Evolutionary conservation across 2,888 invertebrate species (phyloP).

Genomic region (Morpho achilles): DNA sequence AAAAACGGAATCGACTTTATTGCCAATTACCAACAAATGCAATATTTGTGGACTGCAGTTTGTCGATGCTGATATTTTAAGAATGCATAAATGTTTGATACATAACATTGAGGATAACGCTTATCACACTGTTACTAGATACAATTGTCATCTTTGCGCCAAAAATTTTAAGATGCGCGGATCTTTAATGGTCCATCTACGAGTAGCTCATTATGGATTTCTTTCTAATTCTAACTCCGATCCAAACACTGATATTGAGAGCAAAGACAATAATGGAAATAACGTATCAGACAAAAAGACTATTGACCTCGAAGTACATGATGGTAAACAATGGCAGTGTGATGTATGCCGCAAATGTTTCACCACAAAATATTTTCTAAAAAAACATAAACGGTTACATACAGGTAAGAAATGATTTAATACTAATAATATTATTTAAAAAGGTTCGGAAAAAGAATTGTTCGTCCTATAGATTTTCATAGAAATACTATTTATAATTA

Average conservation of each 20-base stretch:
- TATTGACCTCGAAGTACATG: constrained; percentile 53
- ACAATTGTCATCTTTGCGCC: constrained; percentile 87
- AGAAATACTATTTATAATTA: background rate
- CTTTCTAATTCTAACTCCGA: constrained; percentile 40
- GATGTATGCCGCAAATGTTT: constrained; percentile 91
- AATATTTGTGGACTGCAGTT: constrained; percentile 87
- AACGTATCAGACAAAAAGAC: constrained; percentile 38
- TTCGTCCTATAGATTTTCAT: too few species aligned
- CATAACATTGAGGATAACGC: constrained; percentile 74
- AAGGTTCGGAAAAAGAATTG: too few species aligned
- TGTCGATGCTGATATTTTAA: constrained; percentile 83
- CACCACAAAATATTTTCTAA: constrained; percentile 93
- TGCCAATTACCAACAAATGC: constrained; percentile 65
- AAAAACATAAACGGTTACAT: constrained; percentile 92
- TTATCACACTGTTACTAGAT: constrained; percentile 62
- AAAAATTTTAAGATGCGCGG: constrained; percentile 91
- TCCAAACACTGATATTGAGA: constrained; percentile 31
- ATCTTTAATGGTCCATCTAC: constrained; percentile 88
- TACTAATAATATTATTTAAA: constrained; percentile 17
- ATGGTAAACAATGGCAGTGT: constrained; percentile 91
- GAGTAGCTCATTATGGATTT: constrained; percentile 87
- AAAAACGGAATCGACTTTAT: constrained; percentile 47
- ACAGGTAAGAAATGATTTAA: constrained; percentile 81
- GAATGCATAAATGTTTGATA: constrained; percentile 86
- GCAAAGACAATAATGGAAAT: constrained; percentile 32